Conservation (phyloP, 2,797 vertebrate genomes). For the Arremon brunneinucha region DNA sequence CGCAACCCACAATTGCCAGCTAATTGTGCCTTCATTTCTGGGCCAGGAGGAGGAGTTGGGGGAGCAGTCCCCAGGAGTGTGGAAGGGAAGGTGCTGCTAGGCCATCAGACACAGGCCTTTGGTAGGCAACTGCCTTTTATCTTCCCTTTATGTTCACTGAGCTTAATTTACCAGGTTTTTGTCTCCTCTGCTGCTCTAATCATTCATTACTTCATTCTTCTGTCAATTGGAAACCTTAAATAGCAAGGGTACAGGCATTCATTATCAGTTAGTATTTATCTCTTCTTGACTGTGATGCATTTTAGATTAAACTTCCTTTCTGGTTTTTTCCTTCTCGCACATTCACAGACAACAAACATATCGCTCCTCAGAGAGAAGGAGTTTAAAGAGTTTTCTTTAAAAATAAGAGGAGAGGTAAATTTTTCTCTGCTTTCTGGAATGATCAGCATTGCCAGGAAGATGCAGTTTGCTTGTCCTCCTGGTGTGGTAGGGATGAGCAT, state of each 20-base stretch:
- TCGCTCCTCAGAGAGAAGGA: neutral
- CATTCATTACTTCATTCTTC: neutral
- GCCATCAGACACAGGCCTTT: neutral
- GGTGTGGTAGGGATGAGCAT: neutral
- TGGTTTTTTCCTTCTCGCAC: neutral
- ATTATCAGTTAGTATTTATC: neutral
- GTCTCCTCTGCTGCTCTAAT: neutral
- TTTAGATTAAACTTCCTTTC: neutral
- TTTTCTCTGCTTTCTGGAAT: neutral
- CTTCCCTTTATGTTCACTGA: neutral
- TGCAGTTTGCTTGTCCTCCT: neutral
- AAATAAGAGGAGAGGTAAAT: neutral
- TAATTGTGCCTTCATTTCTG: neutral
- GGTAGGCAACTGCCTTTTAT: neutral
- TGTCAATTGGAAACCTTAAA: neutral
- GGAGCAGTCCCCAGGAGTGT: neutral
- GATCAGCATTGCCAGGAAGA: neutral
- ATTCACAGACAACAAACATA: neutral
- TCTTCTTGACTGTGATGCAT: neutral
- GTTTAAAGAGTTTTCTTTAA: neutral
- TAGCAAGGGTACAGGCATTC: neutral
- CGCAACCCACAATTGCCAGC: neutral
- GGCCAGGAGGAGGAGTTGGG: neutral
- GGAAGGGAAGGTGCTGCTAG: neutral
- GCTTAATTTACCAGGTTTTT: neutral